These are phyloP conservation scores for Phortica variegata DNA, from an alignment of 1,140 invertebrate species.

Conservation along the genomic window DNA sequence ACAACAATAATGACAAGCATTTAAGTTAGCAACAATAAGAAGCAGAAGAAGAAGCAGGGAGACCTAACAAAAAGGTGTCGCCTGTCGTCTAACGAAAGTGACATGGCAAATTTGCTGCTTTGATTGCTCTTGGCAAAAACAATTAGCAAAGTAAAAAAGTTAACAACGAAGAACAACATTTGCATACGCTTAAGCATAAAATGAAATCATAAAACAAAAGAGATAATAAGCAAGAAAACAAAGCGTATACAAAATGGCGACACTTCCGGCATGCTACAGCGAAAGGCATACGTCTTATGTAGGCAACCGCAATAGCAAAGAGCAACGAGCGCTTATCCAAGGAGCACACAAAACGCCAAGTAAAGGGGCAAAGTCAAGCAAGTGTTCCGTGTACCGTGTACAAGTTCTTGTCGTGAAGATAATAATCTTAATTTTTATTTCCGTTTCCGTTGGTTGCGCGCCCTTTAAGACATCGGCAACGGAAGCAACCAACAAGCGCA, in stretches of 20 bases:
- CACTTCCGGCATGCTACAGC: too few species aligned
- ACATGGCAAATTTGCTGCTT: background rate
- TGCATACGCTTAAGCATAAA: conserved; percentile 34
- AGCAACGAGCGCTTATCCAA: too few species aligned
- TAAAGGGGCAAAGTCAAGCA: too few species aligned
- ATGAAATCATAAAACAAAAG: conserved; percentile 20
- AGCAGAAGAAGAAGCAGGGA: too few species aligned
- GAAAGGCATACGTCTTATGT: conserved; percentile 48
- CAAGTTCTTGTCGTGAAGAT: too few species aligned
- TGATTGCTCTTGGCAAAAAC: conserved; percentile 6
- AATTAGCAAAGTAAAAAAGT: conserved; percentile 22
- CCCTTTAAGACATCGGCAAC: too few species aligned
- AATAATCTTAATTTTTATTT: conserved; percentile 39
- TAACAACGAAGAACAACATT: conserved; percentile 15
- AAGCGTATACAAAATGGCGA: background rate
- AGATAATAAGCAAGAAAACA: background rate
- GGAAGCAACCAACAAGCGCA: too few species aligned
- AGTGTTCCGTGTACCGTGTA: too few species aligned
- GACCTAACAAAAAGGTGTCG: conserved; percentile 47
- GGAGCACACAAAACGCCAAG: too few species aligned
- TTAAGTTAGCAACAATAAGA: too few species aligned
- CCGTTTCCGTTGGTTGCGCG: too few species aligned
- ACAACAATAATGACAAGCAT: conserved; percentile 26
- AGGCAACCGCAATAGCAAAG: conserved; percentile 12
- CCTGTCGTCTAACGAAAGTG: conserved; percentile 38